A percentile compares a stretch with the other conserved stretches of the same genome.
phyloP scores from a whole-genome alignment of 2,113 vertebrate genomes.

The Neoarius graeffei region DNA sequence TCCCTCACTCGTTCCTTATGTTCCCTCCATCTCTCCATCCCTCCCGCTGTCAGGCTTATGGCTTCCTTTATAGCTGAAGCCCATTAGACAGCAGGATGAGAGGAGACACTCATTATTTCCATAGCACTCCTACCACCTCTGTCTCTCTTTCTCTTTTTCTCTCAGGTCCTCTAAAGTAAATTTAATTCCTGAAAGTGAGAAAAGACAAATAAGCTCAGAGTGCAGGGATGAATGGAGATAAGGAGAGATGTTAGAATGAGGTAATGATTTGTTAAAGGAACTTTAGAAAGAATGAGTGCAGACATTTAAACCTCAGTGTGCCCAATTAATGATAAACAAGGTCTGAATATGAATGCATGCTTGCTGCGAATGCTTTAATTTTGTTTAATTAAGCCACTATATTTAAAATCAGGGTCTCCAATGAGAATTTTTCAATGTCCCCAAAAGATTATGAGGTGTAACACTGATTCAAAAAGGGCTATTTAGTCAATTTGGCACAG shows the following conservation, averaged over 20 bases:
- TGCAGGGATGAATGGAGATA: neutral
- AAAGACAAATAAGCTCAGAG: constrained; percentile 28
- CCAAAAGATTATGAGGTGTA: neutral
- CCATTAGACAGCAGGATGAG: constrained; percentile 36
- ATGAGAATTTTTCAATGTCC: neutral
- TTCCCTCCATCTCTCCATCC: constrained; percentile 3
- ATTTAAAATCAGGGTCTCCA: neutral
- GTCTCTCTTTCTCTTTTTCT: neutral
- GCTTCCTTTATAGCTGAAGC: constrained; percentile 36
- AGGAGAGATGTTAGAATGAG: neutral
- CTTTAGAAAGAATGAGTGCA: neutral
- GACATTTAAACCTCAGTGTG: neutral
- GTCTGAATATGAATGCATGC: neutral
- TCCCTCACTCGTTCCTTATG: neutral
- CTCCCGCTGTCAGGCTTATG: constrained; percentile 30
- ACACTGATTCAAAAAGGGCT: neutral
- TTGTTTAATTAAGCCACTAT: neutral
- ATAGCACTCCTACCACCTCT: neutral
- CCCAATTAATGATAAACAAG: constrained; percentile 8
- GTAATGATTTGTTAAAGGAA: neutral
- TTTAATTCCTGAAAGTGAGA: constrained; percentile 2
- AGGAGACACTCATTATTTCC: constrained; percentile 35
- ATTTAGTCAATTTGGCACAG: neutral
- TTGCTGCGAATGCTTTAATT: constrained; percentile 5
- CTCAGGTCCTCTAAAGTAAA: constrained; percentile 9